phyloP scores from a whole-genome alignment of 1,140 invertebrate species.

The Drosophila orosa region DNA sequence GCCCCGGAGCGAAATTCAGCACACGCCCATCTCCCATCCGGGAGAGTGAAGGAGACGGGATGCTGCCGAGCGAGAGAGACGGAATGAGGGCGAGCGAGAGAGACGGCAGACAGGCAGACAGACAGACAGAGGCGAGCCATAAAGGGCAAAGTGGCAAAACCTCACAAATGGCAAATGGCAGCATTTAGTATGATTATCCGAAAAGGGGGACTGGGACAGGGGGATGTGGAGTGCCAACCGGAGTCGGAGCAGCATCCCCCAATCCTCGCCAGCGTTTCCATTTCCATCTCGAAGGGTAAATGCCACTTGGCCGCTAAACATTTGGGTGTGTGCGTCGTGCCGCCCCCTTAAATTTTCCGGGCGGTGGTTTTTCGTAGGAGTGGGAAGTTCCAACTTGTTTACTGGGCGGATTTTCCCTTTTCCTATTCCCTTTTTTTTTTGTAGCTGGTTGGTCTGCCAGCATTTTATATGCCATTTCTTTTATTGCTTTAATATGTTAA shows the following conservation, averaged over 20 bases:
- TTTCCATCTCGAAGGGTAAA: slow-evolving; percentile 60
- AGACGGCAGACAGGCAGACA: slow-evolving; percentile 18
- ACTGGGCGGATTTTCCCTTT: slow-evolving; percentile 29
- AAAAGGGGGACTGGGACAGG: slow-evolving; percentile 18
- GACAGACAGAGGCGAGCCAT: slow-evolving; percentile 43
- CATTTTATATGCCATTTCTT: slow-evolving; percentile 82
- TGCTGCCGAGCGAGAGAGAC: slow-evolving; percentile 14
- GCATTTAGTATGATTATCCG: slow-evolving; percentile 82
- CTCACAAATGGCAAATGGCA: slow-evolving; percentile 84
- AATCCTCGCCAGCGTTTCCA: slow-evolving; percentile 3
- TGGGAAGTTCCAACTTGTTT: slow-evolving; percentile 26
- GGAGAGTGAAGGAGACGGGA: slow-evolving; percentile 3
- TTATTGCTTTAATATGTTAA: slow-evolving; percentile 84
- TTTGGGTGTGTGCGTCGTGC: slow-evolving; percentile 59
- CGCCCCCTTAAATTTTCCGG: slow-evolving; percentile 19
- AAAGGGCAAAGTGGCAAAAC: slow-evolving; percentile 83
- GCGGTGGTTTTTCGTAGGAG: not conserved
- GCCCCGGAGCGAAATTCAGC: slow-evolving; percentile 41
- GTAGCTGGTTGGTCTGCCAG: slow-evolving; percentile 48
- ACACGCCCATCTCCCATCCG: slow-evolving; percentile 37
- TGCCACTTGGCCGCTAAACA: slow-evolving; percentile 72
- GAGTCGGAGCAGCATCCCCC: slow-evolving; percentile 31
- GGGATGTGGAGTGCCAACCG: slow-evolving; percentile 35
- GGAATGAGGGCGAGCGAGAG: slow-evolving; percentile 15
- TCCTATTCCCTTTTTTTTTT: slow-evolving; percentile 9